These are phyloP conservation scores for Callionymus lyra DNA, from an alignment of 2,113 vertebrate species.

Conservation along the genomic window DNA sequence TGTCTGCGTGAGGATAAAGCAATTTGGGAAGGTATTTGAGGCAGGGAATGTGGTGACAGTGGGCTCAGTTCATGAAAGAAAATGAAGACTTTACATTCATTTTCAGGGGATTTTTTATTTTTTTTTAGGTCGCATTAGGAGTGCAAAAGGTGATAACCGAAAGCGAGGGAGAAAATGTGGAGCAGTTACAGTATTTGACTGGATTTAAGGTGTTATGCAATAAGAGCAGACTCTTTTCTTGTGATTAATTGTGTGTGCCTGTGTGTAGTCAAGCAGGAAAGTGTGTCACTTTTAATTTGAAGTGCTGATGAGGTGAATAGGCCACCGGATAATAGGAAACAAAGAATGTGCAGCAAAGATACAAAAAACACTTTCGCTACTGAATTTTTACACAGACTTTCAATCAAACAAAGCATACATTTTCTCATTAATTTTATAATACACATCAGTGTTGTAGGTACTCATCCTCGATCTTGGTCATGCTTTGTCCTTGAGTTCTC, in stretches of 20 bases:
- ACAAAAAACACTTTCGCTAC: too few relatives aligned
- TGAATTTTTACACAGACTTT: too few relatives aligned
- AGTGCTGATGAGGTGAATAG: constrained; percentile 36
- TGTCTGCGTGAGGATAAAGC: constrained; percentile 39
- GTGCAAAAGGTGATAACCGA: constrained; percentile 43
- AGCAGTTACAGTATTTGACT: constrained; percentile 10
- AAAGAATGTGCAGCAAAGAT: too few relatives aligned
- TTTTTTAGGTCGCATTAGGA: constrained; percentile 26
- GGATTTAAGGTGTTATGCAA: constrained; percentile 36
- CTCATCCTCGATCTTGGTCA: too few relatives aligned
- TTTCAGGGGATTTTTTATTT: too few relatives aligned
- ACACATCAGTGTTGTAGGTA: too few relatives aligned
- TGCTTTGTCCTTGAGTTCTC: too few relatives aligned
- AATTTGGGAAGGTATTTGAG: constrained; percentile 16
- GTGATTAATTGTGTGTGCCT: constrained; percentile 25
- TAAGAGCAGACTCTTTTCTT: constrained; percentile 18
- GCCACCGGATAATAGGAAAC: constrained; percentile 37
- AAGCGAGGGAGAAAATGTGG: constrained; percentile 20
- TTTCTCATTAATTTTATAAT: too few relatives aligned
- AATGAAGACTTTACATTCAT: too few relatives aligned
- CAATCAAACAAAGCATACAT: too few relatives aligned
- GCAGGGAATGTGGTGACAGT: too few relatives aligned
- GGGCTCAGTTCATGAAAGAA: too few relatives aligned
- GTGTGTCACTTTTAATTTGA: constrained; percentile 45
- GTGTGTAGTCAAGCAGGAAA: constrained; percentile 13